Base-by-base conservation (phyloP, 1,140 invertebrate species). In the Cyrtorhinus lividipennis region DNA sequence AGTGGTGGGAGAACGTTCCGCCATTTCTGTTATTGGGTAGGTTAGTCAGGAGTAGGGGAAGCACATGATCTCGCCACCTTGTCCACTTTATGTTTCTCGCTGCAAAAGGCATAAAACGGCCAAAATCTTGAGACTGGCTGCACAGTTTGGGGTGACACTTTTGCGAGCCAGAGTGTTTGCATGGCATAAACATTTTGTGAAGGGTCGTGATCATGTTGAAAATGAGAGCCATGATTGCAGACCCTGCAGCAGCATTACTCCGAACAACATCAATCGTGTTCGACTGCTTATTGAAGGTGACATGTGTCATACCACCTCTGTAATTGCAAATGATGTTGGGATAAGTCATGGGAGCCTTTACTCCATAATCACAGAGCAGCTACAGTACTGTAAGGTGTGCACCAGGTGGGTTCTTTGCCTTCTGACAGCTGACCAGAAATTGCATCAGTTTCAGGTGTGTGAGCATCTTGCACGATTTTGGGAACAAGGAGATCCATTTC, bases 1-100 rank as follows among this genome's bases (percentile, higher is more conserved):
- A 56, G 59, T 78, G 76, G 44, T 74, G 73, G 61, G 75, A 73
- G 61, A 73, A 77, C 26, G 73, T 75, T 56, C 18, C 48, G 5
- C 5, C 15, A 15, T 56, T 23, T 56, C 5, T 5, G 48, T 10
- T 10, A 20, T 56, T 56, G 22, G 5, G 8, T 8, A 56, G 22
- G 48, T 23, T 23, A 10, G 15, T 15, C 15, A 15, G 5, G 48
- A 56, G 22, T 18, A 20, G 22, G 48, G 22, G 22, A 23, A 38
- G 30, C 30, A 38, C 5, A 15, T 38, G 5, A 15, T 5, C 30
- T 15, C 5, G 30, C 30, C 30, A 8, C 5, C 30, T 38, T 15
- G 30, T 8, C 30, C 15, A 8, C 30, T 38, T 38, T 18, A 15
- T 10, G 48, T 56, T 23, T 23, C 48, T 5, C 5, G 15, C 15